A percentile compares a stretch with the other conserved stretches of the same genome.
Evolutionary conservation across 2,888 invertebrate species (phyloP).

Genomic region (Rhopalosiphum nymphaeae): DNA sequence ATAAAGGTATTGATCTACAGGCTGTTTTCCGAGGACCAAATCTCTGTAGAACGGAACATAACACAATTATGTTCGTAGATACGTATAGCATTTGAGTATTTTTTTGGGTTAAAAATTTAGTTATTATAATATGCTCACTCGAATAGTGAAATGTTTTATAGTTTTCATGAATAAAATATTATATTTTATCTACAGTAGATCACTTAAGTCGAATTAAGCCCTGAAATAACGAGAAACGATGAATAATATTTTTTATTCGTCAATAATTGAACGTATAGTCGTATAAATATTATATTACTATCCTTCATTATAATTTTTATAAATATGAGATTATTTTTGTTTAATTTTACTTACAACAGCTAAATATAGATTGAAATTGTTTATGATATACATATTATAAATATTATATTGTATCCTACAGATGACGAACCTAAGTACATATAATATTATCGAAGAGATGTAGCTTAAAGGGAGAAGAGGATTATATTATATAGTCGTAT

Average conservation of each 20-base stretch:
- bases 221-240: neutral
- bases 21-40: neutral
- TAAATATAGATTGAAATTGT: neutral
- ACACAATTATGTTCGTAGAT: neutral
- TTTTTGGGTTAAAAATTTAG: neutral
- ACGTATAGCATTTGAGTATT: neutral
- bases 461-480: neutral
- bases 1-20: neutral
- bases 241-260: neutral
- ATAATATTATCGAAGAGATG: neutral
- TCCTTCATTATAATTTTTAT: neutral
- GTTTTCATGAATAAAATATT: neutral
- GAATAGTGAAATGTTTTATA: neutral
- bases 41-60: neutral
- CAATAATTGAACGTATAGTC: neutral
- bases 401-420: neutral
- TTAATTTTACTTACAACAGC: neutral
- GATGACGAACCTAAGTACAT: neutral
- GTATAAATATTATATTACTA: neutral
- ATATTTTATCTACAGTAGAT: neutral
- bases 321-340: neutral
- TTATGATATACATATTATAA: neutral
- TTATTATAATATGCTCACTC: neutral
- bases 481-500: neutral
- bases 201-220: neutral